These are phyloP conservation scores for Acrocephalus kingi DNA, from an alignment of 2,113 vertebrate species.

Conservation along the genomic window DNA sequence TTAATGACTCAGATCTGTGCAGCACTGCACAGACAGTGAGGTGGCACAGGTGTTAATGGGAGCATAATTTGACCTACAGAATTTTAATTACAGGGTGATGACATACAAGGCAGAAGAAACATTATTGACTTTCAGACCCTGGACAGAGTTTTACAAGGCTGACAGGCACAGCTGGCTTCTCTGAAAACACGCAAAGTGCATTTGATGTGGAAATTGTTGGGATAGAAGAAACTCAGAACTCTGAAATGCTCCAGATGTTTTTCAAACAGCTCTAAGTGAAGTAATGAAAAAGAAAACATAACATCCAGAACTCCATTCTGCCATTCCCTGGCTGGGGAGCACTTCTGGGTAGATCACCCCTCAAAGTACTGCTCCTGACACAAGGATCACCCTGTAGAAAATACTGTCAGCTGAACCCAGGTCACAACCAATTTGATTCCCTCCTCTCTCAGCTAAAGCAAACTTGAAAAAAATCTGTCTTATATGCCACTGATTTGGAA, in stretches of 20 bases:
- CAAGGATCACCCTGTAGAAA: neutral
- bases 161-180: neutral
- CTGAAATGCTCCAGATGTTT: neutral
- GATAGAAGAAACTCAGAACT: neutral
- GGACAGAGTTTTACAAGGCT: neutral
- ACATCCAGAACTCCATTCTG: neutral
- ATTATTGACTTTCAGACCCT: neutral
- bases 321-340: neutral
- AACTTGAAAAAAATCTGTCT: neutral
- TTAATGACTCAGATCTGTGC: neutral
- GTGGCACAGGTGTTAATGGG: neutral
- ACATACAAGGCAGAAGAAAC: neutral
- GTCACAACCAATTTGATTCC: neutral
- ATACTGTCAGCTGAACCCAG: neutral
- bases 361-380: neutral
- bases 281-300: neutral
- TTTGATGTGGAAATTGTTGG: neutral
- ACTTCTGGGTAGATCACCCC: neutral
- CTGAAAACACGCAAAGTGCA: neutral
- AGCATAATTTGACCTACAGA: neutral
- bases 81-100: constrained; percentile 3
- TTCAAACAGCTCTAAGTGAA: neutral
- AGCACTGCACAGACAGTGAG: neutral
- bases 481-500: neutral
- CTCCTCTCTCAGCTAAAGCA: neutral